These are phyloP conservation scores for Propsilocerus akamusi DNA, from an alignment of 1,140 invertebrate genomes.

Conservation along the genomic window DNA sequence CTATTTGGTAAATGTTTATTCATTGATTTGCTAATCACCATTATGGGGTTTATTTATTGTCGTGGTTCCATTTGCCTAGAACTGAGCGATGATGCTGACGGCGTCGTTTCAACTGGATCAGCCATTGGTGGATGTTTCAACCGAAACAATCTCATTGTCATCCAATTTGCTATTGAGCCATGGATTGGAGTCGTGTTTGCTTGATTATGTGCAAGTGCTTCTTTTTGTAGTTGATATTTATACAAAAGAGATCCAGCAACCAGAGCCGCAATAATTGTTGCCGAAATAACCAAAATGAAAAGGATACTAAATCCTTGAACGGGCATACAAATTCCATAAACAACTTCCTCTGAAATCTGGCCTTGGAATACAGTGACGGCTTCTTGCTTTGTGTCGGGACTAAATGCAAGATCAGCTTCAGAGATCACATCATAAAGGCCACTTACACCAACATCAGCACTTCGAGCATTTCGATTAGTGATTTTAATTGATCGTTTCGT, in stretches of 20 bases:
- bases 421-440: slow-evolving; percentile 83
- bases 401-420: slow-evolving; percentile 80
- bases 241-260: slow-evolving; percentile 57
- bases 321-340: slow-evolving; percentile 81
- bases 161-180: slow-evolving; percentile 45
- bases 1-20: background rate
- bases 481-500: slow-evolving; percentile 38
- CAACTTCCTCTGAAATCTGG: slow-evolving; percentile 65
- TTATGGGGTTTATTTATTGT: slow-evolving; percentile 11
- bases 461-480: slow-evolving; percentile 50
- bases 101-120: background rate
- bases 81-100: background rate
- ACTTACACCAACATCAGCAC: slow-evolving; percentile 68
- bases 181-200: slow-evolving; percentile 25
- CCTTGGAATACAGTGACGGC: slow-evolving; percentile 74
- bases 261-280: slow-evolving; percentile 61
- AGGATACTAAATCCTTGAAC: slow-evolving; percentile 71
- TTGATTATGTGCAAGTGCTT: slow-evolving; percentile 29
- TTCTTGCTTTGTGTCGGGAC: slow-evolving; percentile 56
- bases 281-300: slow-evolving; percentile 69
- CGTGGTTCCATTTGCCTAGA: slow-evolving; percentile 7
- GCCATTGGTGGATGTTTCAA: slow-evolving; percentile 26
- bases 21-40: background rate
- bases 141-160: slow-evolving; percentile 44
- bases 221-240: slow-evolving; percentile 52